Evolutionary conservation across 1,140 invertebrate species (phyloP).

Genomic region (Drosophila oshimai): DNA sequence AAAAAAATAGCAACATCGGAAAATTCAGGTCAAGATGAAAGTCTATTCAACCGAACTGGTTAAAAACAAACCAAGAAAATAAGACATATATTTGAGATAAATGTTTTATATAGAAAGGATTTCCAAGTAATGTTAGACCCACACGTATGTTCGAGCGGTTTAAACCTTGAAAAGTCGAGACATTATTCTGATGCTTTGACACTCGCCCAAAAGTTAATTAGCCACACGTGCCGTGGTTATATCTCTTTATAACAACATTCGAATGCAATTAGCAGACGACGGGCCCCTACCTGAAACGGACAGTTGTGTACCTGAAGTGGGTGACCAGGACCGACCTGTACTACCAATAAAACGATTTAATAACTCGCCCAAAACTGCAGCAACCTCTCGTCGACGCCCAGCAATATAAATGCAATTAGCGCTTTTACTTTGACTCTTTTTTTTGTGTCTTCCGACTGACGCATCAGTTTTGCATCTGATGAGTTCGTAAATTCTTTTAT

Average conservation of each 20-base stretch:
- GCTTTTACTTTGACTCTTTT: conserved; percentile 3
- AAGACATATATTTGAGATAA: neutral
- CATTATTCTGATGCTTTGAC: conserved; percentile 6
- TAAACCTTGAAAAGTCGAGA: conserved; percentile 21
- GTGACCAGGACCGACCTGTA: neutral
- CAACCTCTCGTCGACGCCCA: neutral
- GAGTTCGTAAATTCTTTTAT: neutral
- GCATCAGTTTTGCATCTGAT: conserved; percentile 20
- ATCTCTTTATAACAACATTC: conserved; percentile 26
- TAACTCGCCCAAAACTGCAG: conserved; percentile 14
- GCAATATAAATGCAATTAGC: conserved; percentile 23
- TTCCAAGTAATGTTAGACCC: conserved; percentile 34
- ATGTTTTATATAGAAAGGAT: conserved; percentile 14
- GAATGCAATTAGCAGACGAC: conserved; percentile 20
- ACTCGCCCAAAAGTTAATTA: conserved; percentile 31
- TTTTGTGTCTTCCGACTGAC: neutral
- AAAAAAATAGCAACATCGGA: conserved; percentile 21
- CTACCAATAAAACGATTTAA: conserved; percentile 34
- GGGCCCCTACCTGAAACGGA: conserved; percentile 14
- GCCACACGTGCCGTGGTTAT: conserved; percentile 27
- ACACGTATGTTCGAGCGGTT: neutral
- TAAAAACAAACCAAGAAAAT: conserved; percentile 29
- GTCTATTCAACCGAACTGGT: conserved; percentile 30
- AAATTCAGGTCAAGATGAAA: conserved; percentile 46
- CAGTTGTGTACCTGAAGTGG: conserved; percentile 1